Conservation (phyloP, 2,888 invertebrate species). For the Endotricha flammealis region DNA sequence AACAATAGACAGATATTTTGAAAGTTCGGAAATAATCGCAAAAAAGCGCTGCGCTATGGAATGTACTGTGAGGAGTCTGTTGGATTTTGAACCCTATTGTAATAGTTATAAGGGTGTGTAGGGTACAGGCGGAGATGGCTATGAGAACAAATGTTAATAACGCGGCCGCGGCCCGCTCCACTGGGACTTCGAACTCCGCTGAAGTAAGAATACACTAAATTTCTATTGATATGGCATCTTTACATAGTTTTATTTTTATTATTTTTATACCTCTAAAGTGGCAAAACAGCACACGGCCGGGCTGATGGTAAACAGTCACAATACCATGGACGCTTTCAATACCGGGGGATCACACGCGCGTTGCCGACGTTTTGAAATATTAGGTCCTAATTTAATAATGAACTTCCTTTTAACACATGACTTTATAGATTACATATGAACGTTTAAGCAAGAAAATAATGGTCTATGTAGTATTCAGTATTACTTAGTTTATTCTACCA, state of each 20-base stretch:
- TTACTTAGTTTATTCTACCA: too few relatives aligned
- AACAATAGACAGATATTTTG: constrained; percentile 30
- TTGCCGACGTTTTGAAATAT: too few relatives aligned
- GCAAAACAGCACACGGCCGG: too few relatives aligned
- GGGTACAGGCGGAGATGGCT: constrained; percentile 16
- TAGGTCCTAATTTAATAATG: too few relatives aligned
- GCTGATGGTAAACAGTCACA: too few relatives aligned
- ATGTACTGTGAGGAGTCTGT: constrained; percentile 24
- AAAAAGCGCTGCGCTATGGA: constrained; percentile 43
- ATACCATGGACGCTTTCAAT: background rate
- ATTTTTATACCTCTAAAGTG: too few relatives aligned
- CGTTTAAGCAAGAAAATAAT: too few relatives aligned
- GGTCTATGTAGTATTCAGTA: background rate
- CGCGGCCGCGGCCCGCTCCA: constrained; percentile 56
- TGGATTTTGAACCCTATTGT: constrained; percentile 20
- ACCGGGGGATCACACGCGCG: too few relatives aligned
- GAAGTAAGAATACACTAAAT: constrained; percentile 20
- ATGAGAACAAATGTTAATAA: constrained; percentile 66
- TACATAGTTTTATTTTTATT: constrained; percentile 2
- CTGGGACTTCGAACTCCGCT: constrained; percentile 45
- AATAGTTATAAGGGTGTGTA: constrained; percentile 13
- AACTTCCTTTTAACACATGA: too few relatives aligned
- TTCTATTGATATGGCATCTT: too few relatives aligned
- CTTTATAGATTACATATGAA: too few relatives aligned
- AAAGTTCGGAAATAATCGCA: constrained; percentile 47